phyloP scores from a whole-genome alignment of 2,888 invertebrate genomes.

The Sphaerolaimus hirsutus region DNA sequence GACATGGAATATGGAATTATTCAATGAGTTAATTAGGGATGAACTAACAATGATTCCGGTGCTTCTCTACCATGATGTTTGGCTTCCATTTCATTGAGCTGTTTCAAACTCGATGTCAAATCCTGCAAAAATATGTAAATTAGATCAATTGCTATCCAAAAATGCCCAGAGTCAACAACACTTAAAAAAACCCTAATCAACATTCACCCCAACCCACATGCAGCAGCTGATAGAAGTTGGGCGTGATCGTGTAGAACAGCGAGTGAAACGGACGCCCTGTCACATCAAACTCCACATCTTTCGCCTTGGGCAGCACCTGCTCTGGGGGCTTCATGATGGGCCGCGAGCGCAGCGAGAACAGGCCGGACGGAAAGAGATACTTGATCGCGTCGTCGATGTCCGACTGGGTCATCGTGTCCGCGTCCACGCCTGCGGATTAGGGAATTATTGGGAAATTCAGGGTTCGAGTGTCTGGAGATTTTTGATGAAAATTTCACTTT shows the following conservation, averaged over 20 bases:
- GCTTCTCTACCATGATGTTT: too few relatives aligned
- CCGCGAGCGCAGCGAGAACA: constrained; percentile 56
- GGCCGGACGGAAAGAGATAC: constrained; percentile 83
- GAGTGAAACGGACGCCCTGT: constrained; percentile 68
- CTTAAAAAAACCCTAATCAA: too few relatives aligned
- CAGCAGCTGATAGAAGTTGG: constrained; percentile 56
- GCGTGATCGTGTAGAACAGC: constrained; percentile 67
- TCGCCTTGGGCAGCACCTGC: constrained; percentile 36
- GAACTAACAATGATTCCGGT: too few relatives aligned
- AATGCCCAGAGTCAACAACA: too few relatives aligned
- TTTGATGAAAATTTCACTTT: too few relatives aligned
- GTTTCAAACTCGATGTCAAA: too few relatives aligned
- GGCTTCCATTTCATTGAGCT: too few relatives aligned
- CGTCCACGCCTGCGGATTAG: constrained; percentile 92
- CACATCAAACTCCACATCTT: constrained; percentile 35
- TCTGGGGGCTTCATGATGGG: constrained; percentile 72
- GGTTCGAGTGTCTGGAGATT: constrained; percentile 36
- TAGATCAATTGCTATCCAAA: too few relatives aligned
- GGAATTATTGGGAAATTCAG: constrained; percentile 6
- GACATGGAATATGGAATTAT: too few relatives aligned
- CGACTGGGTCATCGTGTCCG: constrained; percentile 58
- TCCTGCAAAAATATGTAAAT: too few relatives aligned
- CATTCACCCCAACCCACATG: constrained; percentile 39
- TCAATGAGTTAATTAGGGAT: too few relatives aligned
- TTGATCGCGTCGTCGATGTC: constrained; percentile 65